Base-by-base conservation (phyloP, 2,113 vertebrate species). In the Sula dactylatra region DNA sequence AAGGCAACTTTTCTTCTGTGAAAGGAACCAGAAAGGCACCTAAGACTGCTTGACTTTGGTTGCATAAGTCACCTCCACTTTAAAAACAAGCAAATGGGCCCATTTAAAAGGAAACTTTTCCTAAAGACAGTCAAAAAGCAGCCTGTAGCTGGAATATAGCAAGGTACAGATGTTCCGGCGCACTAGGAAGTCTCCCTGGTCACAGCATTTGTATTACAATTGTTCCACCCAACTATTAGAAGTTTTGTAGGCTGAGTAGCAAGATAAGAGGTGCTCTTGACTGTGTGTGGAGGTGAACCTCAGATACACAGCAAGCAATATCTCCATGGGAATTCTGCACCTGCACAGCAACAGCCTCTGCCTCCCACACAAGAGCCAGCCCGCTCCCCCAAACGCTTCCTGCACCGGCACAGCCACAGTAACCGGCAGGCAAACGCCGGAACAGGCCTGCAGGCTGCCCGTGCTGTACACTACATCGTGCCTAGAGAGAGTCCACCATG, bases 311-410 rank as follows among this genome's bases (percentile, higher is more conserved):
- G 15, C 73, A 82, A 72, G 76, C 66, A 62, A 11, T 31, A 73
- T 92, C 76, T 90, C 96, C 82, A 77, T 73, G 82, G 91, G 86
- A 91, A 94, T 96, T 80, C 65, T 95, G 81, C 76, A 95, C 25
- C 58, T 86, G 67, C 85, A 69, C 52, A 82, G 89, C 90, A 78
- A 59, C 91, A 88, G 73, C 67, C 87, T 92, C 82, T 95, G 89
- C 84, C 56, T 82, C 45, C 79, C 0, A 2, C 84, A 44, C 0
- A 0, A 56, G 70, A 93, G 36, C 27, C 95, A 86, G 69, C 69
- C 38, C 3, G 1, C 59, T 74, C 38, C 49, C 71, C 16, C 19
- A 47, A 4, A 56, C 0, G 0, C 71, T 31, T 80, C 25, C 64
- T 36, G 40, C 18, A 6, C 49, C 5, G 4, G 54, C 58, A 49